These are phyloP conservation scores for Taeniopygia guttata DNA, from an alignment of 2,797 vertebrate genomes.

Conservation along the genomic window DNA sequence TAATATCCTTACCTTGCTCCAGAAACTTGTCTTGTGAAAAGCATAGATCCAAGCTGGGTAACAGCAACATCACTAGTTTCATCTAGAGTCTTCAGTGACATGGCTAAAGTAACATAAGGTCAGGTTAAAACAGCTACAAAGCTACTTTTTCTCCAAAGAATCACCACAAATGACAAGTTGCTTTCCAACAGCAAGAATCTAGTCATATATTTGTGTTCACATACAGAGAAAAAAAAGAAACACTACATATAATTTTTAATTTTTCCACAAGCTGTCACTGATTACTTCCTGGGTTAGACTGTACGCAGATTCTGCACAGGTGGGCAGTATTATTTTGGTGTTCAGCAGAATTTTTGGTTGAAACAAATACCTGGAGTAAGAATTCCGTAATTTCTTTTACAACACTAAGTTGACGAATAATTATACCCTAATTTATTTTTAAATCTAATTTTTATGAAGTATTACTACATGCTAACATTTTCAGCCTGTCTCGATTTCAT, in stretches of 20 bases:
- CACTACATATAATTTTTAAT: background rate
- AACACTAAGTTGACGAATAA: background rate
- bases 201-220: background rate
- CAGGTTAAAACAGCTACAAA: background rate
- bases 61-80: slow-evolving; percentile 75
- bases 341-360: background rate
- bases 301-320: background rate
- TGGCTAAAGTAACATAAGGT: slow-evolving; percentile 74
- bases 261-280: background rate
- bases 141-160: background rate
- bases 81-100: slow-evolving; percentile 86
- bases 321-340: background rate
- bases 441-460: background rate
- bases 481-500: background rate
- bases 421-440: background rate
- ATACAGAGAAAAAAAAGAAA: background rate
- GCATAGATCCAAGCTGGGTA: slow-evolving; percentile 95
- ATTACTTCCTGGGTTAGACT: background rate
- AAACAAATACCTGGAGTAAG: background rate
- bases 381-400: background rate
- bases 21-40: slow-evolving; percentile 97
- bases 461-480: background rate
- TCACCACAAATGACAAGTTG: background rate
- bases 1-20: slow-evolving; percentile 87
- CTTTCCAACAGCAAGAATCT: background rate